Base-by-base conservation (phyloP, 1,140 invertebrate species). In the Cotesia chilonis region DNA sequence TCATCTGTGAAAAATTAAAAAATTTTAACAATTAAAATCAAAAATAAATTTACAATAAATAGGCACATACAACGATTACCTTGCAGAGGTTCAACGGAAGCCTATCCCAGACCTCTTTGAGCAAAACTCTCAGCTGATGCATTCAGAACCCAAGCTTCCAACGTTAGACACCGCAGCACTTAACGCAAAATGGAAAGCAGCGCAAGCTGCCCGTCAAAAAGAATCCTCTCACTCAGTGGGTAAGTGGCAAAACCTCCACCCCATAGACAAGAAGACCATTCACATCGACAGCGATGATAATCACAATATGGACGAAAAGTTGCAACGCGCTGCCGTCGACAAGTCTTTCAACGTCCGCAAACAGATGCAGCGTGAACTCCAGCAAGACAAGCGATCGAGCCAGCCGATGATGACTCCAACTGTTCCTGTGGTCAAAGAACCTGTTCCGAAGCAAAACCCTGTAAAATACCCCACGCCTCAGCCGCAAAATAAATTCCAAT, bases 111-210 rank as follows among this genome's bases (percentile, higher is more conserved):
- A 87, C 71, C 85, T 87, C 72, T 87, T 87, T 71, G 86, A 87
- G 64, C 85, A 87, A 74, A 85, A 87, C 10, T 80, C 84, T 0
- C 82, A 85, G 41, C 64, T 86, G 36, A 82, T 84, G 41, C 86
- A 86, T 76, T 81, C 83, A 0, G 86, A 87, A 74, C 80, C 83
- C 20, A 87, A 87, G 67, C 70, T 84, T 12, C 81, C 85, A 9
- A 72, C 81, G 1, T 64, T 87, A 10, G 86, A 87, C n/a, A 83
- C 85, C 0, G 81, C 82, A 41, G 77, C 84, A 0, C 63, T 86
- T 0, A 87, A 86, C 61, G 84, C 85, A 0, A 87, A 87, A 63
- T 87, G 85, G 86, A 86, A 81, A 72, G 80, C 85, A 69, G 81
- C 81, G 0, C 84, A 85, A 74, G 83, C 83, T 7, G 81, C 85